Base-by-base conservation (phyloP, 2,113 vertebrate species). In the Serilophus lunatus region DNA sequence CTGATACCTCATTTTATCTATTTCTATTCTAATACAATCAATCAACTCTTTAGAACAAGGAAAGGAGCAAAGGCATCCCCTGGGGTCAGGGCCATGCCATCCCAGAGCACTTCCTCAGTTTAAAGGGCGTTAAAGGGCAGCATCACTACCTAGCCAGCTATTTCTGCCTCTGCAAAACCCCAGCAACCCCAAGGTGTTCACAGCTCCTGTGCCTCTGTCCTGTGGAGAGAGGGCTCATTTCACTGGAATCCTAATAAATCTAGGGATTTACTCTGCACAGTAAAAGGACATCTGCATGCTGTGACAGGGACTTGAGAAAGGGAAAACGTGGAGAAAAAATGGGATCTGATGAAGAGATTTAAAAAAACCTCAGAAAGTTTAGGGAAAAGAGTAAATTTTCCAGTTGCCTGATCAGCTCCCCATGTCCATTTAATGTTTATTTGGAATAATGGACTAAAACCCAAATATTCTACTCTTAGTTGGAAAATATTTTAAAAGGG, bases 231-330 rank as follows among this genome's bases (percentile, higher is more conserved):
- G 12, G 12, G 3, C 25, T 82, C 35, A 50, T 87, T 57, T 35
- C 60, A 78, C n/a, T 42, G 35, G 33, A 72, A 93, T 61, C 7
- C n/a, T 53, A 16, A 68, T 25, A 79, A 44, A 45, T 4, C 14
- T 26, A 50, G n/a, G 10, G 14, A 49, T 35, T 81, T 33, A 54
- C 22, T 36, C 38, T 71, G 74, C 36, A 25, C 31, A 59, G 24
- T 42, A 25, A 53, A 63, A 89, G 63, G 44, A 38, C 18, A 61
- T 8, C 36, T 44, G 12, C 22, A 17, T 47, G 35, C 49, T 49
- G 36, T 5, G 17, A 69, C 2, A 44, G 0, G 0, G 26, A 19
- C 42, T 36, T 22, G 28, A 49, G 54, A 70, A 80, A 35, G 49
- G 18, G 61, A 83, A 71, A 86, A 36, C 2, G 9, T 6, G 13